Evolutionary conservation across 2,113 vertebrate species (phyloP).

Genomic region (Pogonocichla stellata): DNA sequence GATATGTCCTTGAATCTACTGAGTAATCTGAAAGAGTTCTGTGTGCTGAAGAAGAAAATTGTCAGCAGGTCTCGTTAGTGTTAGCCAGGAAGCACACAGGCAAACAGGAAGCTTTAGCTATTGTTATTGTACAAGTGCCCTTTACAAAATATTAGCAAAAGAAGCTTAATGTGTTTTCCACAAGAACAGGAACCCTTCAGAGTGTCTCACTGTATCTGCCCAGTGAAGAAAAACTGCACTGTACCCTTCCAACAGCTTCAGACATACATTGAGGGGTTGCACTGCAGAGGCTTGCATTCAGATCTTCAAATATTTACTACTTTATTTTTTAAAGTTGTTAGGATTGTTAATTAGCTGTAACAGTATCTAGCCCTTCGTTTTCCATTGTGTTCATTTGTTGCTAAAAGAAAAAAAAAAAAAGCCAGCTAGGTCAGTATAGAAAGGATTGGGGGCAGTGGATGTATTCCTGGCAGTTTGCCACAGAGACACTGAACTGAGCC

Average conservation of each 20-base stretch:
- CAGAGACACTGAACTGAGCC: constrained; percentile 73
- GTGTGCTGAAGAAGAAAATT: constrained; percentile 64
- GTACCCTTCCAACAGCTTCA: not conserved
- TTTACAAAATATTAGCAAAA: constrained; percentile 68
- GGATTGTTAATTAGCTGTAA: constrained; percentile 66
- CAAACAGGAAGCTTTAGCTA: constrained; percentile 69
- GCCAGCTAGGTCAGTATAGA: constrained; percentile 68
- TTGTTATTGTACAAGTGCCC: constrained; percentile 68
- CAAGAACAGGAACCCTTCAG: constrained; percentile 61
- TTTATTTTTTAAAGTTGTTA: constrained; percentile 53
- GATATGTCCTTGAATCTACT: not conserved
- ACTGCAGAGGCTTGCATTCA: not conserved
- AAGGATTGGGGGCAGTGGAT: constrained; percentile 69
- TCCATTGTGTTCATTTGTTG: constrained; percentile 51
- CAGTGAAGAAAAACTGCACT: constrained; percentile 7
- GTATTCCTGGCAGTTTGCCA: constrained; percentile 78
- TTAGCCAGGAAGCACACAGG: constrained; percentile 65
- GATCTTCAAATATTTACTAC: constrained; percentile 63
- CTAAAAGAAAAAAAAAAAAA: not conserved
- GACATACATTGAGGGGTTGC: not conserved
- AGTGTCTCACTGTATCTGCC: constrained; percentile 32
- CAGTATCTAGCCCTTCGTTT: constrained; percentile 50
- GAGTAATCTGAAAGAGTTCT: constrained; percentile 53
- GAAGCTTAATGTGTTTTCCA: constrained; percentile 61
- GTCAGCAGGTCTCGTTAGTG: constrained; percentile 57